Evolutionary conservation across 35 echinoderm and acorn worm species (phyloP), one percentile per base, ranked within the genome.

Genomic region (Diadema setosum): DNA sequence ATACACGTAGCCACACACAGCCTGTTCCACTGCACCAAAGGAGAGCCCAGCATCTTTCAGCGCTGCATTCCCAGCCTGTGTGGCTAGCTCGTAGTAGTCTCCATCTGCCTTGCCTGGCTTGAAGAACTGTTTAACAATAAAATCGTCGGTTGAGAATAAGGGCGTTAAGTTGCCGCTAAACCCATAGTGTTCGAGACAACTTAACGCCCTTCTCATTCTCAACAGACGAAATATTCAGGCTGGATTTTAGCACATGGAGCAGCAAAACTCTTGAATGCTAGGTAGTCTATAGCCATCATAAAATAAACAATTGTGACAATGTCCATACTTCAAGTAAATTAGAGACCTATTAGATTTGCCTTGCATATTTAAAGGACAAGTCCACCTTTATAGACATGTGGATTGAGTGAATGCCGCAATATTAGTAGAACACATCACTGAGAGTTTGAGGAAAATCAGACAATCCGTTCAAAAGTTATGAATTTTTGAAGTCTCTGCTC

Each of bases 11-110:
- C 96, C 96, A 15, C 93, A 91, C 23, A 65, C 89, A 2, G 92
- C 96, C 39, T 98, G 96, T 81, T 98, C 86, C 15, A 98, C 65
- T 24, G 84, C 49, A 44, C 82, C 74, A 41, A 83, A 98, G 32
- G 81, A 46, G 26, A 98, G 39, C 12, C 92, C 92, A 52, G 95
- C 96, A 98, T 98, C 96, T 39, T 85, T 35, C 5, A 98, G 42
- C 20, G 96, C 92, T 40, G 91, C 93, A 39, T 46, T 70, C 16
- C 89, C 93, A 5, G 93, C 92, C 81, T 94, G 91, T 36, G 89
- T 92, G 20, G 96, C 96, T 85, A 94, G 91, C 17, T 86, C 69
- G 39, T 84, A 92, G 57, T 95, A 99, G 76, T 99, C 96, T 39
- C 94, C 88, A 33, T 80, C 82, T 17, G 91, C 85, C 52, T 82